Conservation (phyloP, 2,888 invertebrate species). For the Calameuta idolon region DNA sequence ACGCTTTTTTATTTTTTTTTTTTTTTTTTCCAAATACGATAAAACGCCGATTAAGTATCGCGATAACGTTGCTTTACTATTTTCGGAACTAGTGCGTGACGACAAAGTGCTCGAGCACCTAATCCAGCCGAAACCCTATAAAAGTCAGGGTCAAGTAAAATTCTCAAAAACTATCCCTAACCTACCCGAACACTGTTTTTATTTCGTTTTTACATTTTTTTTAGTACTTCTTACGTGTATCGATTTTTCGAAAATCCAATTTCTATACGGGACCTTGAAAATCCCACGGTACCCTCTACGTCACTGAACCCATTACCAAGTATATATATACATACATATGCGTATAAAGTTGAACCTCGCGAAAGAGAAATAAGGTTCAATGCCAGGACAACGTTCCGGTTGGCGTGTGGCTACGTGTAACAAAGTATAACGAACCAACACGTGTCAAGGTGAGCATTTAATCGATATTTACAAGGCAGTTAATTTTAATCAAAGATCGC, state of each 20-base stretch:
- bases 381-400: background rate
- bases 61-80: background rate
- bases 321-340: background rate
- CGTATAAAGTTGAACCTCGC: background rate
- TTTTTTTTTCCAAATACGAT: background rate
- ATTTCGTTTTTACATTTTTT: background rate
- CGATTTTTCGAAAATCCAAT: background rate
- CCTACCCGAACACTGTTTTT: background rate
- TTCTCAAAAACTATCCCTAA: background rate
- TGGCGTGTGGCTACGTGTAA: background rate
- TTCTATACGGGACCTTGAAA: background rate
- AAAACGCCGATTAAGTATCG: background rate
- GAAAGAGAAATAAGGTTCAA: background rate
- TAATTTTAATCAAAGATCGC: conserved; percentile 50
- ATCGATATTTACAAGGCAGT: conserved; percentile 55
- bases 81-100: background rate
- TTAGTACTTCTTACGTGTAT: background rate
- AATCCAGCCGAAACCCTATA: background rate
- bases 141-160: background rate
- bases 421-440: conserved; percentile 21
- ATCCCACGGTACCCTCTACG: background rate
- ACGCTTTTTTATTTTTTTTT: background rate
- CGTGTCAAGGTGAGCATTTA: conserved; percentile 52
- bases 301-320: background rate
- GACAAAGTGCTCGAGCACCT: background rate